Base-by-base conservation (phyloP, 2,888 invertebrate species). In the Escarpia spicata region DNA sequence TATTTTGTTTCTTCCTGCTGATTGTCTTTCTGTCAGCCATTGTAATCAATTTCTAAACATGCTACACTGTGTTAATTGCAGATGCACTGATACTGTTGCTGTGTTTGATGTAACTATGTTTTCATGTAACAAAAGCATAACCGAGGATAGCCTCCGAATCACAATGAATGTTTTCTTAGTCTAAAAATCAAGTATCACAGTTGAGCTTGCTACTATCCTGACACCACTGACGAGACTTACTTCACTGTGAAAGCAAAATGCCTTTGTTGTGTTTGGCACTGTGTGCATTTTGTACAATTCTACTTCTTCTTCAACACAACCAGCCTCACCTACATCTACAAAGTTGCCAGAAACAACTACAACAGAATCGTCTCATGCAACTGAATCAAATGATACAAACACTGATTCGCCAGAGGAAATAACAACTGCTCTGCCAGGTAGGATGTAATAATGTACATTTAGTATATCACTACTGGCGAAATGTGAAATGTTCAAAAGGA, bases 241-340 rank as follows among this genome's bases (percentile, higher is more conserved):
- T 75, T 75, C 75, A 75, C 75, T 75, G n/a, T 26, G 26, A 75
- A 75, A 75, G 75, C 75, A 75, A 75, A 75, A 75, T 75, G 75
- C 26, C 75, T 26, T 75, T 1, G n/a, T 75, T 75, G n/a, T 75
- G 75, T 75, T 75, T 75, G 19, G 19, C 75, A 75, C 75, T 75
- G 26, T 26, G 3, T 75, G 75, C 12, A 52, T 52, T 52, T 15
- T 52, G 52, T 52, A 52, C 9, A 9, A 9, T 52, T 15, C 15
- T 2, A 52, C 9, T 15, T 12, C 52, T 52, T 52, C 52, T 4
- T 52, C 52, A 52, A 52, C 52, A 12, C 52, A 52, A 52, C 52
- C 52, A 52, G 52, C 15, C 15, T 2, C 15, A 12, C 1, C 52
- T 52, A 52, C 52, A 52, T 12, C 52, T 52, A 12, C 52, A 9